Evolutionary conservation across 2,888 invertebrate genomes (phyloP), one percentile per base, ranked within the genome.

Genomic region (Pelosia muscerda): DNA sequence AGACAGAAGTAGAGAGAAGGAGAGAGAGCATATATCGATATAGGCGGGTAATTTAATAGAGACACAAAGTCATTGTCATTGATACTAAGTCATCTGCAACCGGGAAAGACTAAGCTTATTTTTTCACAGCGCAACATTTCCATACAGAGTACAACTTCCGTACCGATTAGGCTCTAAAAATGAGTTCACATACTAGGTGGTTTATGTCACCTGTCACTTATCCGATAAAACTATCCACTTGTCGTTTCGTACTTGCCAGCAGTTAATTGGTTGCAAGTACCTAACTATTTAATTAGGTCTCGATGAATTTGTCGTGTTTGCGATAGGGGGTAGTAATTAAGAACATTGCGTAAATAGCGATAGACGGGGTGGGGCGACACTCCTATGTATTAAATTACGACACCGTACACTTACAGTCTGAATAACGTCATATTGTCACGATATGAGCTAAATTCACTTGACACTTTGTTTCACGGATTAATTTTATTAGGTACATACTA

Each of bases 331-430:
- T 88, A 89, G 88, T 92, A 92, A 92, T 92, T 91, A 92, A 88
- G 83, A 84, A 83, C 81, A 77, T 84, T 80, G 78, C 75, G 84
- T 87, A 88, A 88, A 89, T 85, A 87, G 81, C 79, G 71, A 74
- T 81, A 86, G 86, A 89, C 85, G 81, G 84, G 91, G 90, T 77
- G 86, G 83, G 89, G 87, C 90, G 86, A 88, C 90, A 88, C 92
- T 88, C 89, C 92, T 87, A 84, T 81, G 83, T 81, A 81, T 82
- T 84, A 84, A 85, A 86, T 88, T 84, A 88, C 85, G 79, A 82
- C 85, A 84, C 79, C 79, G 75, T 76, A 67, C 72, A 71, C 31
- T 63, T 66, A 63, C 58, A 57, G 28, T 26, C 73, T 77, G 74
- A 73, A 74, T 88, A 89, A 92, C 88, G 86, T 76, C 73, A 73